These are phyloP conservation scores for Pteropus alecto DNA, from an alignment of 2,113 vertebrate species.

Conservation along the genomic window DNA sequence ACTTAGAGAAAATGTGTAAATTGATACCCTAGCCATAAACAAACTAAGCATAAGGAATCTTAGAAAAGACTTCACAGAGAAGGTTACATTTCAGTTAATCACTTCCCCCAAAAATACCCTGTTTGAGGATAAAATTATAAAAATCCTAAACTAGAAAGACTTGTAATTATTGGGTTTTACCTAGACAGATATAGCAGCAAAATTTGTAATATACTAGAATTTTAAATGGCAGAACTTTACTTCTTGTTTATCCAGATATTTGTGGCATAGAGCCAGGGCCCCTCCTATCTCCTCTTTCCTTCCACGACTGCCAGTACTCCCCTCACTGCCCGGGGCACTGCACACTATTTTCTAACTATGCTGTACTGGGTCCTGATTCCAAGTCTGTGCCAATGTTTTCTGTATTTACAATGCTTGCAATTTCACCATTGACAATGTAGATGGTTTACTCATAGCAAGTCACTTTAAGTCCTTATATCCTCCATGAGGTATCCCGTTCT, in stretches of 20 bases:
- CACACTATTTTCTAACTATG: neutral
- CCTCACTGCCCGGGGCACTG: neutral
- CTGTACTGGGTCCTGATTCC: neutral
- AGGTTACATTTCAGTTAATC: neutral
- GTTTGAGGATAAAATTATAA: neutral
- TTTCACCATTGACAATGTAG: neutral
- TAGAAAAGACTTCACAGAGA: neutral
- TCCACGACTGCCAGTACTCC: accelerated
- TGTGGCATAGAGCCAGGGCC: too few relatives aligned
- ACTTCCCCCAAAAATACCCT: neutral
- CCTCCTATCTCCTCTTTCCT: neutral
- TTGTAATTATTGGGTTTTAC: neutral
- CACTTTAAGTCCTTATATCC: neutral
- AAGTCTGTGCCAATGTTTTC: neutral
- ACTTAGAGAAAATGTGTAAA: neutral
- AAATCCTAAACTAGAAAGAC: neutral
- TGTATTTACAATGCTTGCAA: too few relatives aligned
- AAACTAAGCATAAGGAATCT: neutral
- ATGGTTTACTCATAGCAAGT: neutral
- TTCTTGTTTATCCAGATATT: neutral
- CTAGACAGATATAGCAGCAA: neutral
- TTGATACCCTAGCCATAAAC: neutral
- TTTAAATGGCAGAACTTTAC: neutral
- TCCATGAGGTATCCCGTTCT: neutral
- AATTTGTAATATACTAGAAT: neutral